phyloP scores from a whole-genome alignment of 1,140 invertebrate genomes.

The Oryctes rhinoceros region DNA sequence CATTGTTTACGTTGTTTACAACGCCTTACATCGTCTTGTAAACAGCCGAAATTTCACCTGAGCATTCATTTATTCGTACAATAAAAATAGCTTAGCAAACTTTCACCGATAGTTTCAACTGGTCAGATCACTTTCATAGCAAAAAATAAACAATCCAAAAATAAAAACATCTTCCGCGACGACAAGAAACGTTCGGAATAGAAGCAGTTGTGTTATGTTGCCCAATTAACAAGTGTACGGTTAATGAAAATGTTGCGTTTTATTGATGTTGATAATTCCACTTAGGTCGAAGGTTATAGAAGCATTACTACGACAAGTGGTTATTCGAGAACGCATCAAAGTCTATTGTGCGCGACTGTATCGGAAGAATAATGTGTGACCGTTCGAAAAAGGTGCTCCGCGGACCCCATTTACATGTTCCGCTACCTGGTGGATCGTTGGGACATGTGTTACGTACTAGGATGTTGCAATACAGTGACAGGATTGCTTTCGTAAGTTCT shows the following conservation, averaged over 20 bases:
- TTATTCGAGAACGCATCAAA: not conserved
- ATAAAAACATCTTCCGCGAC: not conserved
- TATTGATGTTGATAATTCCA: conserved; percentile 7
- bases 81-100: too few species aligned
- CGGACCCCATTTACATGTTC: not conserved
- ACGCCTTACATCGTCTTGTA: too few species aligned
- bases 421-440: not conserved
- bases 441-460: not conserved
- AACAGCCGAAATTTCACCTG: too few species aligned
- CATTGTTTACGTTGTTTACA: not conserved
- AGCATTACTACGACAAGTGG: not conserved
- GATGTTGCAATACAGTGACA: conserved; percentile 4
- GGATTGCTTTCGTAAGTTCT: not conserved
- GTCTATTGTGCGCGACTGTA: not conserved
- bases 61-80: not conserved
- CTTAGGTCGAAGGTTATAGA: not conserved
- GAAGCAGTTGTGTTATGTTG: not conserved
- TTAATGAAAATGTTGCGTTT: not conserved
- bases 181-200: not conserved
- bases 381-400: conserved; percentile 7
- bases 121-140: not conserved
- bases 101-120: not conserved
- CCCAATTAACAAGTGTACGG: not conserved
- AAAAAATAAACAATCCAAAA: not conserved
- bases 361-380: not conserved